Evolutionary conservation across 2,888 invertebrate species (phyloP).

Genomic region (Cordylochernes scorpioides): DNA sequence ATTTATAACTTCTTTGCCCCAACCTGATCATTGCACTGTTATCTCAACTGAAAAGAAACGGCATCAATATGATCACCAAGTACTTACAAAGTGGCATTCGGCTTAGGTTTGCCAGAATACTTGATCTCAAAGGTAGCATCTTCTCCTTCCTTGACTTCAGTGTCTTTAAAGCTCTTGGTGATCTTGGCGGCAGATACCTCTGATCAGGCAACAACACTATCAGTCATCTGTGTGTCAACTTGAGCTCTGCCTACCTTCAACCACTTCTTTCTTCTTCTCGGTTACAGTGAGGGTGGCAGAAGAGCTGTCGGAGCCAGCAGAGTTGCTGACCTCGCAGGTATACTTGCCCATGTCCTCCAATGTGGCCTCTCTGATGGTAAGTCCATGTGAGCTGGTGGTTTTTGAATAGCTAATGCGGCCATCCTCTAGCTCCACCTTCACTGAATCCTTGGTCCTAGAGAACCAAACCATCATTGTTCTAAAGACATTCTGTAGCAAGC

Average conservation of each 20-base stretch:
- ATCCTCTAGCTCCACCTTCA: no score
- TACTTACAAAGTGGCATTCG: constrained; percentile 13
- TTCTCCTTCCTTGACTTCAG: constrained; percentile 52
- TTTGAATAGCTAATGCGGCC: no score
- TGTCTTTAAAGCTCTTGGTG: constrained; percentile 39
- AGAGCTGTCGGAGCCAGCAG: constrained; percentile 7
- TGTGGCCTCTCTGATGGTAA: constrained; percentile 6
- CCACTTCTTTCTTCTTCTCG: not conserved
- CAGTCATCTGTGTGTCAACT: constrained; percentile 1
- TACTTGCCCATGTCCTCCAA: constrained; percentile 8
- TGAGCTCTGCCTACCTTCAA: not conserved
- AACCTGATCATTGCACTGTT: constrained; percentile 1
- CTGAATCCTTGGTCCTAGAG: no score
- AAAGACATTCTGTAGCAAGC: no score
- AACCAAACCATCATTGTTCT: no score
- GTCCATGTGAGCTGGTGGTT: no score
- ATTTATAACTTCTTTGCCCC: no score
- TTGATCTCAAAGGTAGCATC: constrained; percentile 27
- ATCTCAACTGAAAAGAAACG: constrained; percentile 17
- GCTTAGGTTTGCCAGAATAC: constrained; percentile 10
- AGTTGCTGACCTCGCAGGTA: constrained; percentile 8
- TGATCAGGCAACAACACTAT: no score
- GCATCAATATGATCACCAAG: constrained; percentile 43
- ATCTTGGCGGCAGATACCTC: constrained; percentile 64
- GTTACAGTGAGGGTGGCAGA: constrained; percentile 2